Evolutionary conservation across 2,888 invertebrate species (phyloP).

Genomic region (Heliconius charithonia): DNA sequence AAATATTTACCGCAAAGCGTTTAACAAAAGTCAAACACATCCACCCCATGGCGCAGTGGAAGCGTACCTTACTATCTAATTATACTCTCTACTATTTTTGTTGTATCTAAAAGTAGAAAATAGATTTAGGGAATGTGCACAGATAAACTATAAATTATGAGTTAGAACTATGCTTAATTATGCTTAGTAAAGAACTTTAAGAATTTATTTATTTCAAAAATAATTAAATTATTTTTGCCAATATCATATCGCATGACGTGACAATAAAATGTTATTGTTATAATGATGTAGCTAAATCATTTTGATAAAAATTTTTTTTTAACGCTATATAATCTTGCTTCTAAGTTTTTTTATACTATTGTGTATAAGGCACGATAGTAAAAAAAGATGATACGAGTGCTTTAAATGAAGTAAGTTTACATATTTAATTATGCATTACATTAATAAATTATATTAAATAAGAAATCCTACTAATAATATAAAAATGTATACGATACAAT

Average conservation of each 20-base stretch:
- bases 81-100: too few relatives aligned
- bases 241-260: neutral
- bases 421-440: neutral
- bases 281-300: neutral
- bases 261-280: neutral
- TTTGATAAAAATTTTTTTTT: slow-evolving; percentile 7
- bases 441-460: neutral
- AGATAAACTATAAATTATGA: too few relatives aligned
- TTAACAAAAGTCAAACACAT: too few relatives aligned
- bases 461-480: neutral
- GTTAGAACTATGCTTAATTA: too few relatives aligned
- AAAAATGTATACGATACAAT: neutral
- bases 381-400: neutral
- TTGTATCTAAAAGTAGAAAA: too few relatives aligned
- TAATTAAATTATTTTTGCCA: neutral
- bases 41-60: too few relatives aligned
- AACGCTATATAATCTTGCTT: neutral
- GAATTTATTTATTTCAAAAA: neutral
- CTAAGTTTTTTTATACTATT: neutral
- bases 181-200: too few relatives aligned
- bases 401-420: neutral
- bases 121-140: too few relatives aligned
- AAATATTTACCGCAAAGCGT: too few relatives aligned
- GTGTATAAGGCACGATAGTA: neutral
- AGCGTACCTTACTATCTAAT: too few relatives aligned